Conservation (phyloP, 2,888 invertebrate species). For the Dasysyrphus albostriatus region DNA sequence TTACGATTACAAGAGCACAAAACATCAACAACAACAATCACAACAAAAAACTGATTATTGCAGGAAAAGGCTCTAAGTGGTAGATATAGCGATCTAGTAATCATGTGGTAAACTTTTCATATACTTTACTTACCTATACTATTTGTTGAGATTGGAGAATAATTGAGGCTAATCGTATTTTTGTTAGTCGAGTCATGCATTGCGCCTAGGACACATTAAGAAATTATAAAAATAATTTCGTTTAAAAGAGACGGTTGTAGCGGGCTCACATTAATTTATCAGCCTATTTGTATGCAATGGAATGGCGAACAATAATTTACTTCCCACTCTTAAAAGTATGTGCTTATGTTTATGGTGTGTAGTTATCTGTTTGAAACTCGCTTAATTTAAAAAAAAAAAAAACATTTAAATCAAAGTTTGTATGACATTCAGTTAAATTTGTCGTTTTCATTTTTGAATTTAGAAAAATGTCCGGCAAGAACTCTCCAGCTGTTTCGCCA, state of each 20-base stretch:
- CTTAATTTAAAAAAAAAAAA: background rate
- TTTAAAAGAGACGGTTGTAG: background rate
- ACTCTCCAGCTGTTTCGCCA: slow-evolving; percentile 22
- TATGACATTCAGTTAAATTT: slow-evolving; percentile 58
- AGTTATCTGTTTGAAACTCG: slow-evolving; percentile 12
- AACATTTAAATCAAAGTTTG: slow-evolving; percentile 7
- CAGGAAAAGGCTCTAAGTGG: slow-evolving; percentile 8
- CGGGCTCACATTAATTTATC: background rate
- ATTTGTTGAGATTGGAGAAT: slow-evolving; percentile 13
- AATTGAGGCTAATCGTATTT: background rate
- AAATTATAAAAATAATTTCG: background rate
- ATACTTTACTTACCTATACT: background rate
- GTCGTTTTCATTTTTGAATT: slow-evolving; percentile 51
- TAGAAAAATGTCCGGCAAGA: slow-evolving; percentile 54
- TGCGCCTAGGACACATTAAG: slow-evolving; percentile 2
- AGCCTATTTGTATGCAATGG: slow-evolving; percentile 59
- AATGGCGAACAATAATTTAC: background rate
- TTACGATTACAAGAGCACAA: background rate
- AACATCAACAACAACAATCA: background rate
- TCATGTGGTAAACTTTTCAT: slow-evolving; percentile 10
- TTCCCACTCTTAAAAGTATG: slow-evolving; percentile 38
- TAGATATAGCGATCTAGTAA: background rate
- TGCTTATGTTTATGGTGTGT: background rate
- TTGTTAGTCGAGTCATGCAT: slow-evolving; percentile 17
- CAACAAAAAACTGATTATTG: background rate